Conservation (phyloP, 2,888 invertebrate genomes). For the Hypsopygia costalis region DNA sequence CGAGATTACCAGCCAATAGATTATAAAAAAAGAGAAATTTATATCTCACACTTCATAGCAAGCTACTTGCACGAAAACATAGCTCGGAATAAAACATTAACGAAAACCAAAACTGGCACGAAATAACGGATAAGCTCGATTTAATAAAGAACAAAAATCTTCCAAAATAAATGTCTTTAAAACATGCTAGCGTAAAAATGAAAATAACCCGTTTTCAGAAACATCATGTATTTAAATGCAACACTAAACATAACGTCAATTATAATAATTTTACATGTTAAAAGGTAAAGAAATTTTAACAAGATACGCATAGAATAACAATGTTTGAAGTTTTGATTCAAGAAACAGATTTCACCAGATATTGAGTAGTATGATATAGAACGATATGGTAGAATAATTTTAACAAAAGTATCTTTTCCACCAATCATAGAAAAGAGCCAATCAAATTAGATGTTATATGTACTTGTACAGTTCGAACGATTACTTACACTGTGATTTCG, state of each 20-base stretch:
- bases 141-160: constrained; percentile 56
- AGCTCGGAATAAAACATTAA: constrained; percentile 26
- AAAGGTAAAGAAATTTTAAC: constrained; percentile 33
- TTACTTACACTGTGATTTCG: no score
- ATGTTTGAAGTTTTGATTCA: no score
- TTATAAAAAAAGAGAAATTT: not conserved
- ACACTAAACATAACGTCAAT: constrained; percentile 67
- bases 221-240: constrained; percentile 71
- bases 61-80: constrained; percentile 72
- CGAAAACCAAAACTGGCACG: constrained; percentile 28
- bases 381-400: no score
- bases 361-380: no score
- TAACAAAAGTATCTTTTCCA: no score
- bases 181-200: constrained; percentile 46
- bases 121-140: constrained; percentile 32
- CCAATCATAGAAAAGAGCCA: no score
- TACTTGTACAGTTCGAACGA: no score
- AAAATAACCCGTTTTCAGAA: constrained; percentile 50
- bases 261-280: constrained; percentile 50
- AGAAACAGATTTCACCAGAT: no score
- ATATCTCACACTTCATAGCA: constrained; percentile 28
- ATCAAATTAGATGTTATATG: no score
- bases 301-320: no score
- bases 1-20: constrained; percentile 20
- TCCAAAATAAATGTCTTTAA: constrained; percentile 76